Base-by-base conservation (phyloP, 2,113 vertebrate genomes). In the Dipodomys ordii region DNA sequence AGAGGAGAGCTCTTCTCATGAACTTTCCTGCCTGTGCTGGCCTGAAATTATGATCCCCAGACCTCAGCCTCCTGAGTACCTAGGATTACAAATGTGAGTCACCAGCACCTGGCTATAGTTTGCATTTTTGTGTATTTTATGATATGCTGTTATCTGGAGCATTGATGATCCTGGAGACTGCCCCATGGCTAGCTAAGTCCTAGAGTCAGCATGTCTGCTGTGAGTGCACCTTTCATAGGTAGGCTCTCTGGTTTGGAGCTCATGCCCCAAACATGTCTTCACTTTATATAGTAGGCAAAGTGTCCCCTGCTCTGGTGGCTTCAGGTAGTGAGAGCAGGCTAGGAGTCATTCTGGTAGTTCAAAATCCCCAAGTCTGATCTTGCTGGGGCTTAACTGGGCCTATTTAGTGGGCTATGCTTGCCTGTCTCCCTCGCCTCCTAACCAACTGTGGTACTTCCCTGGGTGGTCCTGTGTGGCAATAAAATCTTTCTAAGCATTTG, bases 191-290 rank as follows among this genome's bases (percentile, higher is more conserved):
- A 69, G 25, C 11, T 15, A 23, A 80, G n/a, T 86, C 28, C 18
- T 12, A 67, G 62, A 79, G 39, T 46, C 0, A 16, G 44, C 65
- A 76, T 0, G 7, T 39, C 28, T 23, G 7, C 6, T 46, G 67
- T 1, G 1, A 1, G 20, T 1, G 30, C 4, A 2, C n/a, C 22
- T 64, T 49, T 39, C n/a, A 3, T 1, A 28, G 46, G 57, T 1
- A 19, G 30, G 23, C 20, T 20, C 49, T 67, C 0, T 0, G 11
- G 60, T 65, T 7, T 30, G 57, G 35, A 85, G 32, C 30, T 28
- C 19, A 9, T 2, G 13, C 6, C 62, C 32, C 39, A 46, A 68
- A 27, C 28, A 30, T 10, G 2, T 6, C 6, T 8, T 72, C 18
- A 18, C 10, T 57, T 39, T 30, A 15, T 11, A 7, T 3, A 57